Conservation (phyloP, 1,140 invertebrate species). For the Sitobion miscanthi region DNA sequence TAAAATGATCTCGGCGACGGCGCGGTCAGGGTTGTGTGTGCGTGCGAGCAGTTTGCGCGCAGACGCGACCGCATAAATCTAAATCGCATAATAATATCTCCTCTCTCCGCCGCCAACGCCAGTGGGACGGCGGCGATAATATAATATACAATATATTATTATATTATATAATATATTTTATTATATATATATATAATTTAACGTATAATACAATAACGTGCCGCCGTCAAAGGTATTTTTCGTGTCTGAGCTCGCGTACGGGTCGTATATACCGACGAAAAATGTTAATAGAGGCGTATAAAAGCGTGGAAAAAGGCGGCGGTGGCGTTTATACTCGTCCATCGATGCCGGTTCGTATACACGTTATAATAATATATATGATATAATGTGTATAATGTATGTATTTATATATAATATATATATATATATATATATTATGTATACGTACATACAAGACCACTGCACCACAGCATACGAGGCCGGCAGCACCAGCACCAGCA, state of each 20-base stretch:
- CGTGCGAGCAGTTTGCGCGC: neutral
- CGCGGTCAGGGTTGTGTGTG: slow-evolving; percentile 24
- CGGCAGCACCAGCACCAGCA: slow-evolving; percentile 14
- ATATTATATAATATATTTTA: slow-evolving; percentile 8
- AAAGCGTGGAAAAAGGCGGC: slow-evolving; percentile 18
- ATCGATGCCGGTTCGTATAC: slow-evolving; percentile 25
- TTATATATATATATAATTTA: slow-evolving; percentile 17
- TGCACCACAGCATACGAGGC: neutral
- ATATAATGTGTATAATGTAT: neutral
- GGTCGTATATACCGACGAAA: slow-evolving; percentile 28
- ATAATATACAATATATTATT: slow-evolving; percentile 35
- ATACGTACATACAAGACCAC: neutral
- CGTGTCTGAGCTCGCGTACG: slow-evolving; percentile 16
- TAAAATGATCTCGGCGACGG: slow-evolving; percentile 51
- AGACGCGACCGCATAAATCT: slow-evolving; percentile 50
- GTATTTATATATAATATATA: neutral
- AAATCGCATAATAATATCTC: slow-evolving; percentile 49
- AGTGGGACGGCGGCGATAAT: neutral
- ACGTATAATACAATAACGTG: slow-evolving; percentile 24
- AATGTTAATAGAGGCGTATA: slow-evolving; percentile 54
- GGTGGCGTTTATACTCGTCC: slow-evolving; percentile 28
- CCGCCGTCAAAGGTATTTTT: slow-evolving; percentile 52
- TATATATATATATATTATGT: neutral
- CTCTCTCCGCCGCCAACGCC: neutral
- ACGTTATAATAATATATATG: neutral